Conservation (phyloP, 2,797 vertebrate species). For the Gila robusta region DNA sequence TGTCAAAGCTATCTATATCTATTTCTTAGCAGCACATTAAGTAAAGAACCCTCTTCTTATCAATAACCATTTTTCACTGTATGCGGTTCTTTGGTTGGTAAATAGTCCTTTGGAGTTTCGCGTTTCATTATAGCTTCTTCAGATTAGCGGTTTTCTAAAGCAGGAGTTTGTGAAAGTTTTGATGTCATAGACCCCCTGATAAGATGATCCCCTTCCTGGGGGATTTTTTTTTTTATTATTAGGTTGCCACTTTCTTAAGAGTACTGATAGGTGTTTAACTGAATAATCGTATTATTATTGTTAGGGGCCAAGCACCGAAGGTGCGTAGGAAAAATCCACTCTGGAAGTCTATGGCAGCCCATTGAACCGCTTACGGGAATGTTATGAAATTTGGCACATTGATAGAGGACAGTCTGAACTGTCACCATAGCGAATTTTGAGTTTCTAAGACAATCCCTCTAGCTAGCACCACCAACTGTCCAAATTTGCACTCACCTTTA, state of each 20-base stretch:
- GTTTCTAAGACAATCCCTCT: too few species aligned
- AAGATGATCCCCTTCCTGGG: neutral
- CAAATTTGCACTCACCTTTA: too few species aligned
- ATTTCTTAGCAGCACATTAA: slow-evolving; percentile 5
- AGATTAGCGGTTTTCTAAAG: neutral
- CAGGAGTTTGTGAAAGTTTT: neutral
- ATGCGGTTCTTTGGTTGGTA: neutral
- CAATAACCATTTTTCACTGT: neutral
- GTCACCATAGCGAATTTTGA: too few species aligned
- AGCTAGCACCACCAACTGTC: too few species aligned
- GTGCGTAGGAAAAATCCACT: too few species aligned
- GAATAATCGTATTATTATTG: neutral
- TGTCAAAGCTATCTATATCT: slow-evolving; percentile 18
- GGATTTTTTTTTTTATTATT: neutral
- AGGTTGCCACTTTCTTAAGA: neutral
- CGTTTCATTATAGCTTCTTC: neutral
- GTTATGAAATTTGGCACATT: too few species aligned
- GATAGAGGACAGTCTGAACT: too few species aligned
- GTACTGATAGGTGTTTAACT: neutral
- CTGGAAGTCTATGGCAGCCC: too few species aligned
- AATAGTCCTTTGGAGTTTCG: neutral
- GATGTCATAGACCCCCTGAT: neutral
- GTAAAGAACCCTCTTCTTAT: slow-evolving; percentile 6
- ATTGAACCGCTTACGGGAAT: too few species aligned
- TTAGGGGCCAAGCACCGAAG: too few species aligned